A percentile compares a stretch with the other conserved stretches of the same genome.
Conservation (phyloP, 1,140 invertebrate species). For the Drosophila hydei region DNA sequence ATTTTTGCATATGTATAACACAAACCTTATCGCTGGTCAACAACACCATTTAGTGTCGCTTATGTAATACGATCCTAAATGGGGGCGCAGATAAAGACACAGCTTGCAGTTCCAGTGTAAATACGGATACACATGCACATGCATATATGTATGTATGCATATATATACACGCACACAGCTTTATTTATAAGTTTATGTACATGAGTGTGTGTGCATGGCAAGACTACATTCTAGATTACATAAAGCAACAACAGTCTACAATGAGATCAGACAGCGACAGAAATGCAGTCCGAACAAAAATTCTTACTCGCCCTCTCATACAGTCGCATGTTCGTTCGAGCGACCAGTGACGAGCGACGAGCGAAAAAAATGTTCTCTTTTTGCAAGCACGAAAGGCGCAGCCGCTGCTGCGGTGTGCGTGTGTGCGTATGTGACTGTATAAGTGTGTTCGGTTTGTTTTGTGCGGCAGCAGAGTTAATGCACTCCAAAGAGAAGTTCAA, state of each 20-base stretch:
- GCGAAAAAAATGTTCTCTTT: slow-evolving; percentile 43
- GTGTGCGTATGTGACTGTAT: slow-evolving; percentile 19
- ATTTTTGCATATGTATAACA: slow-evolving; percentile 36
- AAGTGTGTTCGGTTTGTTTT: slow-evolving; percentile 37
- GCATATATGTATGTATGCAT: neutral
- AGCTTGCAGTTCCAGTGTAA: slow-evolving; percentile 31
- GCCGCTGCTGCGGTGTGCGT: slow-evolving; percentile 28
- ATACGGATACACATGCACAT: slow-evolving; percentile 26
- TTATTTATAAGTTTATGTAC: neutral
- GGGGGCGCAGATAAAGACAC: slow-evolving; percentile 37
- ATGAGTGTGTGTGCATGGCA: slow-evolving; percentile 27
- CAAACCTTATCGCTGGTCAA: slow-evolving; percentile 52
- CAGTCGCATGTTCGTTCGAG: slow-evolving; percentile 28
- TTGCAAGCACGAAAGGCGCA: slow-evolving; percentile 46
- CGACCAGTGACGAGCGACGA: neutral
- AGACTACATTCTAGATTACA: slow-evolving; percentile 72
- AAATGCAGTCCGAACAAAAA: slow-evolving; percentile 53
- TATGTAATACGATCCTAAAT: slow-evolving; percentile 72
- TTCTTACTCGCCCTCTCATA: slow-evolving; percentile 36
- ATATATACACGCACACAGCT: neutral
- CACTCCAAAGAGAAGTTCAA: slow-evolving; percentile 81
- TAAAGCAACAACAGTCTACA: slow-evolving; percentile 54
- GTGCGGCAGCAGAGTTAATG: slow-evolving; percentile 74
- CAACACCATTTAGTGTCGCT: slow-evolving; percentile 44
- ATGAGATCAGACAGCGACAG: slow-evolving; percentile 58